These are phyloP conservation scores for Calycopis cecrops DNA, from an alignment of 1,140 invertebrate species.

Conservation along the genomic window DNA sequence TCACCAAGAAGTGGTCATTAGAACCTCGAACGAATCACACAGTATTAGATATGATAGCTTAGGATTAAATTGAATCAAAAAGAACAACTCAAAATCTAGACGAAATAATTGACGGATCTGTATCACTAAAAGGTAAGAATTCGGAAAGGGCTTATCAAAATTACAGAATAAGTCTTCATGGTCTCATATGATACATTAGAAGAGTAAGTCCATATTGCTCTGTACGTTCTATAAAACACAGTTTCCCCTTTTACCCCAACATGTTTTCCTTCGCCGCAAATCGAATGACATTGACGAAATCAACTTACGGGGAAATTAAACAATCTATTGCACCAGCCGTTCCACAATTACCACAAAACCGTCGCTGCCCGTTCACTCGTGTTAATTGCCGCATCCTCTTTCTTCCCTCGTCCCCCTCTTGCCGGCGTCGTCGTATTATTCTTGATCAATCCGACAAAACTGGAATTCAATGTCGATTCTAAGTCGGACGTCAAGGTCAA, in stretches of 20 bases:
- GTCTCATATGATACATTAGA: too few species aligned
- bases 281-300: too few species aligned
- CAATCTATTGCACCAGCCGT: neutral
- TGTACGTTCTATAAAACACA: too few species aligned
- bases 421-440: neutral
- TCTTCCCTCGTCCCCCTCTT: neutral
- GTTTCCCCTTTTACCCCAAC: too few species aligned
- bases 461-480: slow-evolving; percentile 10
- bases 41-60: neutral
- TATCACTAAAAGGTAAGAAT: neutral
- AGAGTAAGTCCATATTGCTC: too few species aligned
- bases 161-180: too few species aligned
- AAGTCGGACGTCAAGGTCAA: slow-evolving; percentile 7
- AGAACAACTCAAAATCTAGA: neutral
- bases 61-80: neutral
- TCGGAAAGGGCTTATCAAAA: neutral
- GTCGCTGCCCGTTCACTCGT: neutral
- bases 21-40: too few species aligned
- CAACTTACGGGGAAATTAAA: neutral
- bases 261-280: too few species aligned
- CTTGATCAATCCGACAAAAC: neutral
- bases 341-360: neutral
- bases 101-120: neutral
- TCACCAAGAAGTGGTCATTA: too few species aligned
- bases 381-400: neutral